Evolutionary conservation across 35 echinoderm and acorn worm genomes (phyloP), one percentile per base, ranked within the genome.

Genomic region (Anneissia japonica): DNA sequence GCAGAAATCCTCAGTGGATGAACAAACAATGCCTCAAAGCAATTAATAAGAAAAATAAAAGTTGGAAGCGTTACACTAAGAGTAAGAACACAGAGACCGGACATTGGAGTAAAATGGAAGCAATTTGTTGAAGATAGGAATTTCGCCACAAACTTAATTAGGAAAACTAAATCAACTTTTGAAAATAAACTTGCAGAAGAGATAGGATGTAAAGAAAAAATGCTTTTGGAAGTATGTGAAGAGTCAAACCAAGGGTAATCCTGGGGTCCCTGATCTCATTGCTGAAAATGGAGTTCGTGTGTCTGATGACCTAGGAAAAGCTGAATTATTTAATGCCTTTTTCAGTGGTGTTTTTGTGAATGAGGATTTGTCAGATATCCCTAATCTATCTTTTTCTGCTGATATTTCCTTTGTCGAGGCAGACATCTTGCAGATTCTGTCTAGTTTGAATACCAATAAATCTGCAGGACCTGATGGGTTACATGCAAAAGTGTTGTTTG

Each of bases 151-250:
- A 30, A 77, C 7, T 30, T 77, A 21, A 36, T 88, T 31, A 81
- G 84, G 31, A 79, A 77, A 30, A 36, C 77, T 40, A 88, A 81
- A 73, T 43, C 31, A 19, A 19, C 51, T 26, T 88, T 88, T 56
- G 86, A 88, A 37, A 88, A 79, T 32, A 81, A 73, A 36, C 30
- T 88, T 35, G 86, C 86, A 34, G 46, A 33, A 31, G 86, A 88
- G 74, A 81, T 88, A 4, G 81, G 74, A 56, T 3, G 30, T 21
- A 88, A 88, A 72, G 45, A 31, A 30, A 88, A 88, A 88, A 73
- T 36, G 43, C 31, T 88, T 81, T 41, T 88, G 86, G 77, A 88
- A 37, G 33, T 81, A 81, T 80, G 41, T 80, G 5, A 88, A 46
- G 13, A 64, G 16, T 12, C 30, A 88, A 41, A 81, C 46, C 51